A percentile compares a stretch with the other conserved stretches of the same genome.
Conservation (phyloP, 2,888 invertebrate species). For the Scaptomyza reducta region DNA sequence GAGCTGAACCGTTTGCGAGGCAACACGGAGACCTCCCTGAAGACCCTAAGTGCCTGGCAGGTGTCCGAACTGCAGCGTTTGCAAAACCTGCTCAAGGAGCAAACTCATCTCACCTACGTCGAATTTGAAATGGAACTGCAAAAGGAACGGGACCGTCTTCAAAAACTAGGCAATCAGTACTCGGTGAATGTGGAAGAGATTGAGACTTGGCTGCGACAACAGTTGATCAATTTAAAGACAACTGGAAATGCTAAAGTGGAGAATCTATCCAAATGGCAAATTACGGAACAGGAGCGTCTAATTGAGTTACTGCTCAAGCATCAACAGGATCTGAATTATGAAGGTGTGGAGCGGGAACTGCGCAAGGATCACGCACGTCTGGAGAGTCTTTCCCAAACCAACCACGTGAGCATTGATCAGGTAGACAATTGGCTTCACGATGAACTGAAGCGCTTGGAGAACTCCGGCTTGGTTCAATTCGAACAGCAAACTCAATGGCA, state of each 20-base stretch:
- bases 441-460: constrained; percentile 70
- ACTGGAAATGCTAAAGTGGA: constrained; percentile 79
- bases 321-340: constrained; percentile 71
- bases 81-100: constrained; percentile 75
- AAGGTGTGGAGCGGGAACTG: constrained; percentile 75
- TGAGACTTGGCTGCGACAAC: constrained; percentile 81
- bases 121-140: constrained; percentile 80
- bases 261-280: constrained; percentile 81
- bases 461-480: constrained; percentile 74
- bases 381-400: constrained; percentile 72
- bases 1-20: constrained; percentile 78
- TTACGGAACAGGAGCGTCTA: constrained; percentile 75
- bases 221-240: constrained; percentile 78
- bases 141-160: constrained; percentile 73
- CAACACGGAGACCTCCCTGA: constrained; percentile 70
- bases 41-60: constrained; percentile 79
- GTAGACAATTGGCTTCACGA: constrained; percentile 78
- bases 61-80: constrained; percentile 73
- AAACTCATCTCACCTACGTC: constrained; percentile 77
- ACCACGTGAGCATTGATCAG: constrained; percentile 77
- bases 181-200: constrained; percentile 81
- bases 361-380: constrained; percentile 69
- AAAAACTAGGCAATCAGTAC: constrained; percentile 76
- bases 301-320: constrained; percentile 79
- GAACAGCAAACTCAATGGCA: constrained; percentile 80